A percentile compares a stretch with the other conserved stretches of the same genome.
Evolutionary conservation across 1,140 invertebrate genomes (phyloP).

Genomic region (Acromyrmex charruanus): DNA sequence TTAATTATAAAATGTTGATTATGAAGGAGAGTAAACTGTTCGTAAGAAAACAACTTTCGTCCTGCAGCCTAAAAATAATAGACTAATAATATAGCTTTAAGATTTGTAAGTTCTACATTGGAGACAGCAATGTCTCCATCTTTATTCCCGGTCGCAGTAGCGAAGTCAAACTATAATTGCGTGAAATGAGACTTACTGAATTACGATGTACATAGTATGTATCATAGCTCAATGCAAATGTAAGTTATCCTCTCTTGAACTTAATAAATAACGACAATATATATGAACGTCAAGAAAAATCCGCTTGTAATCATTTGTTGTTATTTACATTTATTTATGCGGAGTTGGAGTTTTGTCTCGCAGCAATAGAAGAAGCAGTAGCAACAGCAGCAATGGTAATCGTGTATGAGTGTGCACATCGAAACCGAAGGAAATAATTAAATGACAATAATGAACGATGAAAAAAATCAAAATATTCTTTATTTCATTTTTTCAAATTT

Average conservation of each 20-base stretch:
- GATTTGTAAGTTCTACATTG: constrained; percentile 66
- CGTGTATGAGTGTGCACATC: neutral
- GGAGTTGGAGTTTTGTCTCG: neutral
- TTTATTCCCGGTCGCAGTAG: constrained; percentile 55
- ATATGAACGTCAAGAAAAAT: constrained; percentile 70
- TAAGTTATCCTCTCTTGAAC: constrained; percentile 83
- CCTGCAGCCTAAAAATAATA: constrained; percentile 70
- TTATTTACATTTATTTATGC: constrained; percentile 5
- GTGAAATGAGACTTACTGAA: constrained; percentile 55
- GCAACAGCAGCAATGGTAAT: neutral
- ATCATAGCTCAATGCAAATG: constrained; percentile 80
- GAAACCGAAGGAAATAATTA: neutral
- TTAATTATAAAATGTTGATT: constrained; percentile 1
- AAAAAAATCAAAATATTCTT: neutral
- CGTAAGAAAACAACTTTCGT: constrained; percentile 63
- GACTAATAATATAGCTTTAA: constrained; percentile 70
- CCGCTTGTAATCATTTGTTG: neutral
- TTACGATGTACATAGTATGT: constrained; percentile 82
- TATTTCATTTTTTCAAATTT: neutral
- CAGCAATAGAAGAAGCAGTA: neutral
- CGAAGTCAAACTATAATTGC: constrained; percentile 37
- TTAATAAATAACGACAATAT: constrained; percentile 85
- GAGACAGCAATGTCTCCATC: constrained; percentile 30
- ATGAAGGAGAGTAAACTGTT: constrained; percentile 6
- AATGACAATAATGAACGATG: neutral